These are phyloP conservation scores for Acanthopleura granulata DNA, from an alignment of 2,888 invertebrate genomes.

Conservation along the genomic window DNA sequence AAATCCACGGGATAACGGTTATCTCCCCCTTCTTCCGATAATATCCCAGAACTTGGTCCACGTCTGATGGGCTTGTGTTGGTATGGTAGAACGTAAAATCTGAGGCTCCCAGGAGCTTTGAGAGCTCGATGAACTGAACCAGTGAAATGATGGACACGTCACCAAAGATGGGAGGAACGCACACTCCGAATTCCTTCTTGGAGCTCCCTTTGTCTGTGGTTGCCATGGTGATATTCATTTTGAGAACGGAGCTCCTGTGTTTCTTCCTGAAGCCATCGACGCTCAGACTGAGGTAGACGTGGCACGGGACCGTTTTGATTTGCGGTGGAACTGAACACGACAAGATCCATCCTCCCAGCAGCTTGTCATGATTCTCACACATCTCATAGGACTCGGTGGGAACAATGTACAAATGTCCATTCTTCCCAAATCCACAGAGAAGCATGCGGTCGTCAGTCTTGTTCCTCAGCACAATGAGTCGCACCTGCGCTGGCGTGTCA, in stretches of 20 bases:
- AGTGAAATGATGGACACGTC: constrained; percentile 52
- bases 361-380: constrained; percentile 66
- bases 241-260: not conserved
- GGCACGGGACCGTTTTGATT: not conserved
- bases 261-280: constrained; percentile 7
- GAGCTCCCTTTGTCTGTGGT: constrained; percentile 8
- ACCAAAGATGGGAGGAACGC: constrained; percentile 66
- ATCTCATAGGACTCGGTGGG: constrained; percentile 53
- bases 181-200: constrained; percentile 48
- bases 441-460: constrained; percentile 34
- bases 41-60: constrained; percentile 45
- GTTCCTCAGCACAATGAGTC: constrained; percentile 44
- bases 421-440: constrained; percentile 40
- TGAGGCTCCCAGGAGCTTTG: constrained; percentile 54
- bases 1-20: constrained; percentile 53
- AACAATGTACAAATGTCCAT: constrained; percentile 23
- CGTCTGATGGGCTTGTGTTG: constrained; percentile 43
- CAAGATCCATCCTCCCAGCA: constrained; percentile 63
- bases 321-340: constrained; percentile 51
- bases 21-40: constrained; percentile 46
- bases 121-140: constrained; percentile 64
- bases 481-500: constrained; percentile 29
- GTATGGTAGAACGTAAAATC: constrained; percentile 57
- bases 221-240: constrained; percentile 2
- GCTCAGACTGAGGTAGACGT: constrained; percentile 1